Base-by-base conservation (phyloP, 2,888 invertebrate species). In the Epicampocera succincta region DNA sequence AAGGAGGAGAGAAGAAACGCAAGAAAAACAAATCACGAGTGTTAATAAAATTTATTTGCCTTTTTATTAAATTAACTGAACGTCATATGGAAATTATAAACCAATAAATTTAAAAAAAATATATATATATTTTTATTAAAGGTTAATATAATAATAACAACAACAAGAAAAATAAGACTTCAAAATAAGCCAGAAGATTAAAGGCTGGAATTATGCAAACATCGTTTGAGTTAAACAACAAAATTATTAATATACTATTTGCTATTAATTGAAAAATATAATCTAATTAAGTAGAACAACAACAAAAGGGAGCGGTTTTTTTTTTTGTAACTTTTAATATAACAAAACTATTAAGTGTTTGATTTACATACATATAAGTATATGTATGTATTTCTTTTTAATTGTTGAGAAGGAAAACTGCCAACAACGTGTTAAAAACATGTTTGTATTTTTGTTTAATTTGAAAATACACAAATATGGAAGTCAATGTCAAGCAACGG, bases 401-500 rank as follows among this genome's bases (percentile, higher is more conserved):
- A 52, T 58, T 25, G 38, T 65, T 46, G n/a, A n/a, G n/a, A n/a
- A 56, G 3, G 52, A 65, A 80, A 56, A 44, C 38, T 66, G 13
- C 52, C 79, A 69, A 50, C 58, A 75, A 54, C 75, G 60, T 71
- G 65, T 80, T 75, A 29, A 76, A 73, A 77, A 81, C 73, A 77
- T 77, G 76, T 77, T 77, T 17, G 58, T 61, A 50, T 40, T 58
- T 40, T 44, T 38, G 52, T 12, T 65, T 40, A 42, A 52, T 40
- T 44, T 33, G 29, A 50, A 46, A 50, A 46, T 8, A 8, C 46
- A 68, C 81, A 74, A 81, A 81, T 81, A 82, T 78, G 82, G 82
- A 50, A 82, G 69, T 78, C 82, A 82, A 82, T 82, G 82, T 82
- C 82, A 82, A 68, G 12, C 77, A 78, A 78, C 82, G 78, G 82